Evolutionary conservation across 2,113 vertebrate genomes (phyloP).

Genomic region (Spilogale gracilis): DNA sequence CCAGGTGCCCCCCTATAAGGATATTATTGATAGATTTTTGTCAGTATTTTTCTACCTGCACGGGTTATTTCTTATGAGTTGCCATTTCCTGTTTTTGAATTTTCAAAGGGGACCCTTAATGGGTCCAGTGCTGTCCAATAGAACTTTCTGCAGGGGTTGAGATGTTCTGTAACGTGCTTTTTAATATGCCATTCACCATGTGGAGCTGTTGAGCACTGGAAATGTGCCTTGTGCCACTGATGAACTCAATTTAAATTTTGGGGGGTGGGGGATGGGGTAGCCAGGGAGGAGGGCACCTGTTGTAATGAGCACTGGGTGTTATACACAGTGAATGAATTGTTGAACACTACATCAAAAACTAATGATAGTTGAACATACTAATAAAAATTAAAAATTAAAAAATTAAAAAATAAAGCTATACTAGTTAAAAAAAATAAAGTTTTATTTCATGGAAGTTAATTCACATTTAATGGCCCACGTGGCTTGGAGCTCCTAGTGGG

Average conservation of each 20-base stretch:
- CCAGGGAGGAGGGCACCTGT: too few species aligned
- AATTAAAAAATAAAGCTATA: too few species aligned
- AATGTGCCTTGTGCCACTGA: not conserved
- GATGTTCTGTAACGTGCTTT: not conserved
- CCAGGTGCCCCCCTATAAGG: not conserved
- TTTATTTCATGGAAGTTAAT: not conserved
- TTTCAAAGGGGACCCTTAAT: not conserved
- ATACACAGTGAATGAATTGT: too few species aligned
- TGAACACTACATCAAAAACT: too few species aligned
- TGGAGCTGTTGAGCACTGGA: not conserved
- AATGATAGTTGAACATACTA: too few species aligned
- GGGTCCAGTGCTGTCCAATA: not conserved
- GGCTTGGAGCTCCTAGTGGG: not conserved
- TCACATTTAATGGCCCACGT: not conserved
- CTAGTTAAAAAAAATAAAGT: not conserved
- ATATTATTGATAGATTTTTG: not conserved
- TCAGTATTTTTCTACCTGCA: not conserved
- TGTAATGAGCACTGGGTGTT: too few species aligned
- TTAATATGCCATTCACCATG: rapidly evolving
- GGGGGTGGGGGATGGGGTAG: too few species aligned
- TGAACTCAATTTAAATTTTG: not conserved
- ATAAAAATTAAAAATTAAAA: too few species aligned
- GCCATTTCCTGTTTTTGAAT: not conserved
- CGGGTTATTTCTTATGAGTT: not conserved
- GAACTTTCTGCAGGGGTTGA: not conserved